Percentiles rank a stretch among this genome's conserved stretches.
phyloP scores from a whole-genome alignment of 1,140 invertebrate species.

The Chironomus tepperi region DNA sequence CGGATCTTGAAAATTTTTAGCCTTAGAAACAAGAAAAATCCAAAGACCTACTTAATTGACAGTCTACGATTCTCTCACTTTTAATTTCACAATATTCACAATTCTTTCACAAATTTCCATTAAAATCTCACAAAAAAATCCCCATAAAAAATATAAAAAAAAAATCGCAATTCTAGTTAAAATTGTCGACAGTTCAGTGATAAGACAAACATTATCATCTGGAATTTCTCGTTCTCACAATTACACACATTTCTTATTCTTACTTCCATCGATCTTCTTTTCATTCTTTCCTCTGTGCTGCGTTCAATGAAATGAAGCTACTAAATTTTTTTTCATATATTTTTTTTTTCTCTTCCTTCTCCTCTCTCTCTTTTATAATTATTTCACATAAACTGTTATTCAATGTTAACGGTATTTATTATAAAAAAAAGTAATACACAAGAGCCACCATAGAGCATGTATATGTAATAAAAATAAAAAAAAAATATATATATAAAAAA shows the following conservation, averaged over 20 bases:
- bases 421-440: constrained; percentile 1
- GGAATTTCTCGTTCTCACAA: background rate
- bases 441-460: background rate
- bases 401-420: constrained; percentile 20
- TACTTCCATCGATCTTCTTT: too few species aligned
- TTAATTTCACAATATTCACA: background rate
- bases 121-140: too few species aligned
- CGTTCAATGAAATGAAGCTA: background rate
- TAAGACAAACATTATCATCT: background rate
- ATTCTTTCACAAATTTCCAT: too few species aligned
- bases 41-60: too few species aligned
- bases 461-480: constrained; percentile 16
- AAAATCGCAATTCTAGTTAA: background rate
- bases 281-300: too few species aligned
- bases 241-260: background rate
- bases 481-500: too few species aligned
- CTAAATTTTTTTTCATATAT: background rate
- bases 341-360: constrained; percentile 5
- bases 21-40: too few species aligned
- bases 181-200: too few species aligned
- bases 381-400: constrained; percentile 23
- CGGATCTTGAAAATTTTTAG: too few species aligned
- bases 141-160: background rate
- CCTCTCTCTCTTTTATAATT: constrained; percentile 16
- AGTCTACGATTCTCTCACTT: background rate